A percentile compares a stretch with the other conserved stretches of the same genome.
Evolutionary conservation across 2,797 vertebrate species (phyloP).

Genomic region (Rhinophrynus dorsalis): DNA sequence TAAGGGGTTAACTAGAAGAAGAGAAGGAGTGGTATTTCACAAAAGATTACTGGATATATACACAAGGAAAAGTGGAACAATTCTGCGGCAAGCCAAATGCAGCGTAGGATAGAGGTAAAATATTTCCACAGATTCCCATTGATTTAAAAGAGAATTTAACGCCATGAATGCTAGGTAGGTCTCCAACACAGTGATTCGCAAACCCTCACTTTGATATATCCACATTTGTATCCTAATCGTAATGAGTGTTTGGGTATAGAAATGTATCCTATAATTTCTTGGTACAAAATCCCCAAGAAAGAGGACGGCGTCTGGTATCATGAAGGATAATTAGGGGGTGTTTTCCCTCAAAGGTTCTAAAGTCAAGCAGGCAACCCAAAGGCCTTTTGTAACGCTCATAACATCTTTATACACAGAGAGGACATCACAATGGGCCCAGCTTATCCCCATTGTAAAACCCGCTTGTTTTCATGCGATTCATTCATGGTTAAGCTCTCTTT

Average conservation of each 20-base stretch:
- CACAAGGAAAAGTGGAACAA: too few relatives aligned
- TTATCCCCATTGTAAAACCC: constrained; percentile 40
- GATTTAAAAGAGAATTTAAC: too few relatives aligned
- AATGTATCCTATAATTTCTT: constrained; percentile 27
- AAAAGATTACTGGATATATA: too few relatives aligned
- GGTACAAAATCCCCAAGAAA: background rate
- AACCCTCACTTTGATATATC: too few relatives aligned
- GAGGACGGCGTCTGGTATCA: background rate
- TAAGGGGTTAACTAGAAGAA: too few relatives aligned
- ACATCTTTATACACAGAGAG: constrained; percentile 39
- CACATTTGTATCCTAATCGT: too few relatives aligned
- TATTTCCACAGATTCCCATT: too few relatives aligned
- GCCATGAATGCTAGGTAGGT: too few relatives aligned
- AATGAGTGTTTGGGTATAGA: constrained; percentile 21
- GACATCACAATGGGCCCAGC: constrained; percentile 19
- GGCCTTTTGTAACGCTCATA: constrained; percentile 23
- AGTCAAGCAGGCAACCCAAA: constrained; percentile 38
- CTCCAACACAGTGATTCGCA: too few relatives aligned
- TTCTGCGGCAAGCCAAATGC: too few relatives aligned
- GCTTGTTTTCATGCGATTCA: constrained; percentile 35
- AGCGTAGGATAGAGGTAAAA: too few relatives aligned
- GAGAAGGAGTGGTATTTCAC: too few relatives aligned
- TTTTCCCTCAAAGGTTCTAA: constrained; percentile 16
- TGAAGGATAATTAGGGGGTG: constrained; percentile 26
- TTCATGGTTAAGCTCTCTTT: constrained; percentile 38